Evolutionary conservation across 2,113 vertebrate species (phyloP), one percentile per base, ranked within the genome.

Genomic region (Sialia sialis): DNA sequence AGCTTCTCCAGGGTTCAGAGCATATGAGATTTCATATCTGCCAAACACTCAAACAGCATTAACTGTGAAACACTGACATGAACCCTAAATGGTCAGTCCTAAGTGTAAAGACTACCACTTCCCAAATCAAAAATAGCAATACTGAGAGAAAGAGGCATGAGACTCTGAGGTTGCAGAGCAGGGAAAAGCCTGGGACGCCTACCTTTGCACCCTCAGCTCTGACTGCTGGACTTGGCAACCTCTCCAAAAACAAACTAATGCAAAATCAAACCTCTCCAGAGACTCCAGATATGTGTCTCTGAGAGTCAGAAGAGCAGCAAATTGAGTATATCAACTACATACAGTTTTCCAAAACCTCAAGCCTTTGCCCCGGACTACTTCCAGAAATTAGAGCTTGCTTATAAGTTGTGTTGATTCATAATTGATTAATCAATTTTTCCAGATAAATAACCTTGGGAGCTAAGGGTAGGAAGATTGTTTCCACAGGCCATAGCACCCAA

Each of bases 1-100:
- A 90, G 16, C 54, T 86, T 85, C 78, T 82, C 89, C 70, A 77
- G 51, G 20, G 18, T 62, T 36, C 49, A 56, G 26, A 88, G 55
- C 93, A 70, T 8, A 11, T 11, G 59, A 41, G 55, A 80, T 69
- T 91, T 76, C 38, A 6, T 11, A 46, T 32, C 70, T 70, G 59
- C 67, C 78, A 93, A 73, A 77, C 17, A 16, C 58, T 66, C 78
- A 69, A n/a, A n/a, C n/a, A 87, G 27, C 34, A 44, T 77, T 62
- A 63, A 38, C 59, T 93, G 51, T 15, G 63, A 54, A 85, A 73
- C 38, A 46, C 49, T 56, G 46, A 87, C 74, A 69, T 16, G 29
- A 72, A 7, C 38, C 5, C 41, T 39, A 55, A 69, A 44, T 9
- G 11, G 49, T n/a, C 70, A 62, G 34, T 29, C 58, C 34, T 18